These are phyloP conservation scores for Acholoe squamosa DNA, from an alignment of 2,888 invertebrate species.

Conservation along the genomic window DNA sequence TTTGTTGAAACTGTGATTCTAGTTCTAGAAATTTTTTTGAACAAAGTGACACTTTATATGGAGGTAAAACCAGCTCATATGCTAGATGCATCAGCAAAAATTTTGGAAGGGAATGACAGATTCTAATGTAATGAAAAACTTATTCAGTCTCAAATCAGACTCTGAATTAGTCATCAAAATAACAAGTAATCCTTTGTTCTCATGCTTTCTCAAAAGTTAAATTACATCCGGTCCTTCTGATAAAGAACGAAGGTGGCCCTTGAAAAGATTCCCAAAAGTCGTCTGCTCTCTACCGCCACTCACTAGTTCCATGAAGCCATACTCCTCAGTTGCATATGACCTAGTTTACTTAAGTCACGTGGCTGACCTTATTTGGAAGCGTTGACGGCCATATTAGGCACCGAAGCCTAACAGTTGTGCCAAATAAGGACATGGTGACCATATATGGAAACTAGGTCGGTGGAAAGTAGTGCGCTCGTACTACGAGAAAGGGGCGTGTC, in stretches of 20 bases:
- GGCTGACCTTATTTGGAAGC: neutral
- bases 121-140: neutral
- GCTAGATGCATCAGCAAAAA: too few relatives aligned
- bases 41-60: too few relatives aligned
- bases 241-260: neutral
- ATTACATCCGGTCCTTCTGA: neutral
- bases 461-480: conserved; percentile 50
- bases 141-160: neutral
- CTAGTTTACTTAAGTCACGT: conserved; percentile 30
- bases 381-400: conserved; percentile 3
- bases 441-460: conserved; percentile 59
- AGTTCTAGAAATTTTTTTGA: too few relatives aligned
- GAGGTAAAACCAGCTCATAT: too few relatives aligned
- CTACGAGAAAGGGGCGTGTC: conserved; percentile 40
- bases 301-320: conserved; percentile 28
- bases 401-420: neutral
- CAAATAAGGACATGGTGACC: conserved; percentile 46
- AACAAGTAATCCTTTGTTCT: conserved; percentile 9
- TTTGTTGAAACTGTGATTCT: too few relatives aligned
- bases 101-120: too few relatives aligned
- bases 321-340: conserved; percentile 6
- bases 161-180: conserved; percentile 10
- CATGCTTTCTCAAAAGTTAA: neutral
- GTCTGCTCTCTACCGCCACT: conserved; percentile 39
- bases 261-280: neutral